A percentile compares a stretch with the other conserved stretches of the same genome.
These are phyloP conservation scores for Zelostemma sp. DNA, from an alignment of 1,140 invertebrate genomes.

Conservation along the genomic window DNA sequence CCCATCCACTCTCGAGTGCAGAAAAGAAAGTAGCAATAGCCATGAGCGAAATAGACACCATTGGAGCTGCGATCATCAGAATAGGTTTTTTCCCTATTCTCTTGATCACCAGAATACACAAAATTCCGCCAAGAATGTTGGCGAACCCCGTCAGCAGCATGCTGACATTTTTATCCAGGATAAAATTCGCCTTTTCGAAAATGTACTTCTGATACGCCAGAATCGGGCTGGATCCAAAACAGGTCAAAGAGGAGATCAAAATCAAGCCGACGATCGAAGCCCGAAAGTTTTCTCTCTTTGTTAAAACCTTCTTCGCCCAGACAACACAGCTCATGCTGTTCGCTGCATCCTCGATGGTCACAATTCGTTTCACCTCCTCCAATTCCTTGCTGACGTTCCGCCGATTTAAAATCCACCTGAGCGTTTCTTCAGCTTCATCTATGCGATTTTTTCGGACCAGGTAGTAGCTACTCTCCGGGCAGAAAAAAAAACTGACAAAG, in stretches of 20 bases:
- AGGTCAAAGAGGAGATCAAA: slow-evolving; percentile 83
- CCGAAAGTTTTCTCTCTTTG: slow-evolving; percentile 72
- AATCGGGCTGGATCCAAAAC: slow-evolving; percentile 85
- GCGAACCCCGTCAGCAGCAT: slow-evolving; percentile 83
- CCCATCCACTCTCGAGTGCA: slow-evolving; percentile 65
- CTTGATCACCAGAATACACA: slow-evolving; percentile 80
- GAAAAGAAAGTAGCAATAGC: slow-evolving; percentile 77
- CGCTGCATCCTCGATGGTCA: slow-evolving; percentile 67
- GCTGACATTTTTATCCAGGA: slow-evolving; percentile 73
- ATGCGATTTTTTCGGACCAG: slow-evolving; percentile 59
- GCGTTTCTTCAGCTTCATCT: slow-evolving; percentile 69
- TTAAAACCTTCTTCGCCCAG: slow-evolving; percentile 69
- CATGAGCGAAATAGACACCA: slow-evolving; percentile 75
- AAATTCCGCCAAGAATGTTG: slow-evolving; percentile 79
- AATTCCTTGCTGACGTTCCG: slow-evolving; percentile 71
- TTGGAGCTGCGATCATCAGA: slow-evolving; percentile 75
- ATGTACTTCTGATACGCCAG: slow-evolving; percentile 85
- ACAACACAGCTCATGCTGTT: slow-evolving; percentile 49
- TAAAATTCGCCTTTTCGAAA: slow-evolving; percentile 80
- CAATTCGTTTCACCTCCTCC: slow-evolving; percentile 73
- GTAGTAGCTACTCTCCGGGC: slow-evolving; percentile 68
- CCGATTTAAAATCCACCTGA: slow-evolving; percentile 76
- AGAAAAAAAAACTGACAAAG: slow-evolving; percentile 62
- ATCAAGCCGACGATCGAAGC: slow-evolving; percentile 77
- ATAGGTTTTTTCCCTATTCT: slow-evolving; percentile 79